Base-by-base conservation (phyloP, 2,113 vertebrate species). In the Leptobrachium ailaonicum region DNA sequence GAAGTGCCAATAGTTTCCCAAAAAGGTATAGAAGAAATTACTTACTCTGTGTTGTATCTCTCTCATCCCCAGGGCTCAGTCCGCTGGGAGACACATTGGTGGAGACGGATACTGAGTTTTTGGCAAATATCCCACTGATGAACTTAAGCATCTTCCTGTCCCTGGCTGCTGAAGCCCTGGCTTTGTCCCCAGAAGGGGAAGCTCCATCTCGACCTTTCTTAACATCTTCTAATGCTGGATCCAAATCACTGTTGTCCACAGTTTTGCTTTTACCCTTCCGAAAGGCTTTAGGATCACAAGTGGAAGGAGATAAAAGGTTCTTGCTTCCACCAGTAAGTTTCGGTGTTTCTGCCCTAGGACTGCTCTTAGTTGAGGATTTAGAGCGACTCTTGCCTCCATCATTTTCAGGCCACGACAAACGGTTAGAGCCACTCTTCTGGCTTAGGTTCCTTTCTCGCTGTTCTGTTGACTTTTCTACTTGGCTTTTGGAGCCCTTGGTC, bases 141-240 rank as follows among this genome's bases (percentile, higher is more conserved):
- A 97, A 97, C 89, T 96, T 96, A 42, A 98, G 92, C 96, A 98
- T 98, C 88, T 97, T 98, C 62, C 95, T 92, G 90, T 98, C 96
- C n/a, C 96, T 95, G 92, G 82, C 87, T 80, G 88, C 86, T 87
- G 77, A 66, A 78, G 82, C 13, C 75, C 82, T 42, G 84, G 64
- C 43, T 74, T 83, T 56, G 83, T 86, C 50, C 71, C 86, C 77
- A 80, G 83, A 77, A 72, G 86, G 79, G 6, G 83, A 80, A 68
- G 88, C 86, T 82, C 79, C 86, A 42, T 92, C 92, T 44, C 88
- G 85, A 53, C 87, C 83, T 88, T 85, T 44, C 83, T 87, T 89
- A 32, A 94, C 88, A 82, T 95, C 94, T 66, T 94, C 92, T 0
- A 92, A 90, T 20, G 93, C 92, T 32, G 92, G 94, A 86, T 95